A percentile compares a stretch with the other conserved stretches of the same genome.
Evolutionary conservation across 2,797 vertebrate species (phyloP).

Genomic region (Glyptemys insculpta): DNA sequence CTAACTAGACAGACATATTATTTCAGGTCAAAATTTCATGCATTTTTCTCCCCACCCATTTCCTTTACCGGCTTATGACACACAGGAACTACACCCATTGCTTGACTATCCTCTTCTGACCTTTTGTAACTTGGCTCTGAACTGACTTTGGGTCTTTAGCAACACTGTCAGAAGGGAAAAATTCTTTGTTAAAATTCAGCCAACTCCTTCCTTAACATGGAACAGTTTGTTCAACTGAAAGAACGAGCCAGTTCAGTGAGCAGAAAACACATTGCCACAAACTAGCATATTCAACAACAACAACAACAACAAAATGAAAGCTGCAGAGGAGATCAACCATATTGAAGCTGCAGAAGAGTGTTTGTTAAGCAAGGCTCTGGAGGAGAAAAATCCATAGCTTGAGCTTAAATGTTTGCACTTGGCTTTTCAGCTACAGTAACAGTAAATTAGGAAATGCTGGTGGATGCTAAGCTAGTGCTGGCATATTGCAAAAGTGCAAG

Average conservation of each 20-base stretch:
- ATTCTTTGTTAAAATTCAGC: slow-evolving; percentile 86
- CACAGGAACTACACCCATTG: slow-evolving; percentile 84
- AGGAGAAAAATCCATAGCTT: background rate
- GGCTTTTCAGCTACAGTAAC: slow-evolving; percentile 43
- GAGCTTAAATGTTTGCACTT: slow-evolving; percentile 55
- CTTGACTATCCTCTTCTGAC: slow-evolving; percentile 83
- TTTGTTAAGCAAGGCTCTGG: slow-evolving; percentile 3
- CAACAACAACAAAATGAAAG: slow-evolving; percentile 2
- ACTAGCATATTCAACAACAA: slow-evolving; percentile 62
- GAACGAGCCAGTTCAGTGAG: slow-evolving; percentile 86
- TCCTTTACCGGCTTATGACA: slow-evolving; percentile 83
- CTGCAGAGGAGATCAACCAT: slow-evolving; percentile 72
- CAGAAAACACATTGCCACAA: slow-evolving; percentile 83
- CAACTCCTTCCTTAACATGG: slow-evolving; percentile 84
- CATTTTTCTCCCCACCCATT: slow-evolving; percentile 80
- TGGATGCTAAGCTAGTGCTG: slow-evolving; percentile 48
- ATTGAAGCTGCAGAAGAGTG: slow-evolving; percentile 18
- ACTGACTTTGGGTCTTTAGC: slow-evolving; percentile 85
- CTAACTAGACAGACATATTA: slow-evolving; percentile 66
- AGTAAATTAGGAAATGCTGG: slow-evolving; percentile 48
- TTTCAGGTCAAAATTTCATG: slow-evolving; percentile 70
- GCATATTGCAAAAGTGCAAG: slow-evolving; percentile 25
- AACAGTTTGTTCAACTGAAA: slow-evolving; percentile 87
- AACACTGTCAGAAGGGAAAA: slow-evolving; percentile 82
- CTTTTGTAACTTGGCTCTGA: slow-evolving; percentile 87